These are phyloP conservation scores for Biston stratarius DNA, from an alignment of 2,888 invertebrate species.

Conservation along the genomic window DNA sequence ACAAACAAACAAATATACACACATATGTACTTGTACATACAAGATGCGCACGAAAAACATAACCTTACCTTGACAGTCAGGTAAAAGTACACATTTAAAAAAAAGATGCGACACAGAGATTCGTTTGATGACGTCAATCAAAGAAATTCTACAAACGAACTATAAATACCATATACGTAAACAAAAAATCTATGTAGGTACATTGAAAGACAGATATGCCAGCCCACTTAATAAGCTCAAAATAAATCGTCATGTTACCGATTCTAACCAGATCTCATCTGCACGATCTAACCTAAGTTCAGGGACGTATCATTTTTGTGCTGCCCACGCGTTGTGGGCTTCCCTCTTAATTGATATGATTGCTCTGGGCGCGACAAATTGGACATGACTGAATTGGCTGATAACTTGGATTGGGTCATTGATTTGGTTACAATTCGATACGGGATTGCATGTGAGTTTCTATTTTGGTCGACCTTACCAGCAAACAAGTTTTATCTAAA, in stretches of 20 bases:
- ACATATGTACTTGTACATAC: no score
- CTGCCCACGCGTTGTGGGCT: constrained; percentile 26
- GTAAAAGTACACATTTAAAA: no score
- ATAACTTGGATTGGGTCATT: constrained; percentile 12
- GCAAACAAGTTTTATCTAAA: not conserved
- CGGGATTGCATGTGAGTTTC: not conserved
- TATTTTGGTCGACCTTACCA: not conserved
- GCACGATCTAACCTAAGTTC: constrained; percentile 37
- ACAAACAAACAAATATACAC: no score
- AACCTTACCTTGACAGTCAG: no score
- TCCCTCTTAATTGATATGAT: constrained; percentile 36
- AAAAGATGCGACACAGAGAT: no score
- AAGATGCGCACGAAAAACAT: no score
- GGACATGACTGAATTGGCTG: constrained; percentile 18
- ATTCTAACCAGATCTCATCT: constrained; percentile 40
- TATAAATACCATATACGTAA: no score
- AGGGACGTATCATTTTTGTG: constrained; percentile 37
- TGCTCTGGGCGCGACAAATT: constrained; percentile 32
- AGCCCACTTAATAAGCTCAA: constrained; percentile 1
- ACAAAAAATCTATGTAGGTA: no score
- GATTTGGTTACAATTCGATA: constrained; percentile 19
- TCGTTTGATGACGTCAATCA: no score
- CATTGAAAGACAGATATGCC: not conserved
- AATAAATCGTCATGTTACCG: constrained; percentile 31
- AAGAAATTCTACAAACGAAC: no score